Conservation (phyloP, 2,888 invertebrate species). For the Bombylius discolor region DNA sequence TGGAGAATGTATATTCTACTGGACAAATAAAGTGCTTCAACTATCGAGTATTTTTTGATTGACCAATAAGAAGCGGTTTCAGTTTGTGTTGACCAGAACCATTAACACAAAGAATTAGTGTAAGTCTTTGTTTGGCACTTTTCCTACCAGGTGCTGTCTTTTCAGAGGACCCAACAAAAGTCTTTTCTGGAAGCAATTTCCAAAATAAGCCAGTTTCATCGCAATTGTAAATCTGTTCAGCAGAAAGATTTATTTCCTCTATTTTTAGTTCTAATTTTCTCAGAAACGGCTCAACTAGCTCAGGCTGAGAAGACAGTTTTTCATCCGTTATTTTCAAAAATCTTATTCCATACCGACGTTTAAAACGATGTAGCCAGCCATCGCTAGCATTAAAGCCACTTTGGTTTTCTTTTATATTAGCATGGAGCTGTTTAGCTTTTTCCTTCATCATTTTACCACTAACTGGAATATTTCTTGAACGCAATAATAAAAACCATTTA, state of each 20-base stretch:
- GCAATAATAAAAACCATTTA: neutral
- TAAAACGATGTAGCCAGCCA: constrained; percentile 8
- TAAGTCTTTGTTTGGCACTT: constrained; percentile 12
- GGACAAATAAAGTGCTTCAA: constrained; percentile 11
- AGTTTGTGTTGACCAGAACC: constrained; percentile 17
- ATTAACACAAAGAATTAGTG: constrained; percentile 16
- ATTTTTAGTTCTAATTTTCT: constrained; percentile 3
- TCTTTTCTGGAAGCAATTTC: constrained; percentile 13
- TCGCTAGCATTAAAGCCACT: neutral
- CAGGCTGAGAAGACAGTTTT: neutral
- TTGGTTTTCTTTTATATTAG: neutral
- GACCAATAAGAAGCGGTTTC: constrained; percentile 14
- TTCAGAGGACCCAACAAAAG: constrained; percentile 1
- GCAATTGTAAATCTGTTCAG: constrained; percentile 14
- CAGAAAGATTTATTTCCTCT: neutral
- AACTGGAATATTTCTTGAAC: neutral
- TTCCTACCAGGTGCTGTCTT: constrained; percentile 4
- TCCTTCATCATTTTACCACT: neutral
- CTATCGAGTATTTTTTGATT: constrained; percentile 13
- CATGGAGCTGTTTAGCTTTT: neutral
- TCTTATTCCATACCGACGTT: neutral
- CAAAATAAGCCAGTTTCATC: constrained; percentile 14
- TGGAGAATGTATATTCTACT: constrained; percentile 10
- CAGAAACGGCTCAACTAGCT: constrained; percentile 3
- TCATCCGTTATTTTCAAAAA: neutral